Conservation (phyloP, 92 coral and sea anemone species). For the Palythoa caribaeorum region DNA sequence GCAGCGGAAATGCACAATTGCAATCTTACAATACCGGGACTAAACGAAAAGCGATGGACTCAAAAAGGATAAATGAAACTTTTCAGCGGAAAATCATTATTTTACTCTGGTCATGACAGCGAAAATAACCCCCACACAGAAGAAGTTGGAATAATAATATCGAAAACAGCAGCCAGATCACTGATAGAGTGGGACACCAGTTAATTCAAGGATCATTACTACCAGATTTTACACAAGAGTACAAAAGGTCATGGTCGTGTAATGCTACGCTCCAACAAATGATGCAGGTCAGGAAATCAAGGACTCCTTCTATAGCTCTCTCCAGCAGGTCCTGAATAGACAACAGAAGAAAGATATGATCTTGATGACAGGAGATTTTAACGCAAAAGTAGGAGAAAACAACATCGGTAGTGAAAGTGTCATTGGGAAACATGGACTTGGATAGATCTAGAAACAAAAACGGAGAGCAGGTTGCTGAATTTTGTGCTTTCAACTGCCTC, state of each 20-base stretch:
- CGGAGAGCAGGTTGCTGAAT: conserved; percentile 34
- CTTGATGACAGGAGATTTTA: conserved; percentile 30
- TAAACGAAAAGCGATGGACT: conserved; percentile 6
- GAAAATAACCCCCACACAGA: conserved; percentile 12
- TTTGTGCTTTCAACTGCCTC: conserved; percentile 25
- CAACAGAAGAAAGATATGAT: neutral
- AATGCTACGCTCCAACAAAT: conserved; percentile 45
- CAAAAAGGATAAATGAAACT: conserved; percentile 1
- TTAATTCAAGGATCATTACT: conserved; percentile 13
- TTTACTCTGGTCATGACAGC: neutral
- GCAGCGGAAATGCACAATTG: conserved; percentile 9
- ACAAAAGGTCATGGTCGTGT: conserved; percentile 35
- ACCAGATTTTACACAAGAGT: conserved; percentile 34
- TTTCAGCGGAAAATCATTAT: neutral
- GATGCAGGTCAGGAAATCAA: conserved; percentile 38
- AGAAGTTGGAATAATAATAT: conserved; percentile 30
- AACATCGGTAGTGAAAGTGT: conserved; percentile 33
- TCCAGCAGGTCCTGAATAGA: conserved; percentile 9
- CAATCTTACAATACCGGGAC: neutral
- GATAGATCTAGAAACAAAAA: conserved; percentile 29
- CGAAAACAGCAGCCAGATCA: conserved; percentile 13
- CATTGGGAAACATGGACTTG: neutral
- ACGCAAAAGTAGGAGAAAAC: conserved; percentile 40
- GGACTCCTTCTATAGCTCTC: conserved; percentile 30
- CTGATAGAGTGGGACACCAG: conserved; percentile 36